Evolutionary conservation across 64 coral and sea anemone species (phyloP).

Genomic region (Porites australiensis): DNA sequence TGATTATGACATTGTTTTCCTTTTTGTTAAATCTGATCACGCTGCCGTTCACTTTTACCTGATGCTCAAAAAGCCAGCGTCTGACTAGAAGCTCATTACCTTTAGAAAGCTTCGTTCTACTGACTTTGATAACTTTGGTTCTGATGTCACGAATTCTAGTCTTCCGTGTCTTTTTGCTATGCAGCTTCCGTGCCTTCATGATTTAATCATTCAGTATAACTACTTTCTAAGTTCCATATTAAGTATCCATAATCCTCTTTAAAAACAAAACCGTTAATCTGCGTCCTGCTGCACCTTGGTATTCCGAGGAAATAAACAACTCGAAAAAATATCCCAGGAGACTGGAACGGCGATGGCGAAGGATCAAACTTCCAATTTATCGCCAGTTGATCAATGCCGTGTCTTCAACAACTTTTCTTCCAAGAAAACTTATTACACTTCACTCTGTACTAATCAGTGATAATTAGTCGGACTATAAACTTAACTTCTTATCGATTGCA

Average conservation of each 20-base stretch:
- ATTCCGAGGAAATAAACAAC: not conserved
- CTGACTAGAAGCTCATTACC: conserved; percentile 11
- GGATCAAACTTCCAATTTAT: not conserved
- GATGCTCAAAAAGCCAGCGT: conserved; percentile 32
- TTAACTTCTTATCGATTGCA: not conserved
- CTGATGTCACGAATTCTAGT: conserved; percentile 32
- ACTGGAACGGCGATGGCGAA: not conserved
- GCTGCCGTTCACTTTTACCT: conserved; percentile 20
- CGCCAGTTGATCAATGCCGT: conserved; percentile 28
- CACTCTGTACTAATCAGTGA: not conserved
- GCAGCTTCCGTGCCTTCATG: conserved; percentile 11
- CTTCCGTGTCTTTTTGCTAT: conserved; percentile 6
- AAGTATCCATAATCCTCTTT: conserved; percentile 1
- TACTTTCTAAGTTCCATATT: not conserved
- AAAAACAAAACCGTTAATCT: conserved; percentile 10
- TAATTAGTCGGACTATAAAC: not conserved
- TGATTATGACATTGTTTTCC: not conserved
- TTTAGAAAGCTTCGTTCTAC: conserved; percentile 24
- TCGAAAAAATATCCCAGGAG: not conserved
- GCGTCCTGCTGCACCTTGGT: not conserved
- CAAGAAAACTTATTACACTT: conserved; percentile 17
- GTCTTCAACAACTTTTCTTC: conserved; percentile 17
- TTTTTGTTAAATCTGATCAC: not conserved
- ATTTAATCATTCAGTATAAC: conserved; percentile 5
- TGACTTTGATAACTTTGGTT: conserved; percentile 30